These are phyloP conservation scores for Drosophila lini DNA, from an alignment of 1,140 invertebrate species.

Conservation along the genomic window DNA sequence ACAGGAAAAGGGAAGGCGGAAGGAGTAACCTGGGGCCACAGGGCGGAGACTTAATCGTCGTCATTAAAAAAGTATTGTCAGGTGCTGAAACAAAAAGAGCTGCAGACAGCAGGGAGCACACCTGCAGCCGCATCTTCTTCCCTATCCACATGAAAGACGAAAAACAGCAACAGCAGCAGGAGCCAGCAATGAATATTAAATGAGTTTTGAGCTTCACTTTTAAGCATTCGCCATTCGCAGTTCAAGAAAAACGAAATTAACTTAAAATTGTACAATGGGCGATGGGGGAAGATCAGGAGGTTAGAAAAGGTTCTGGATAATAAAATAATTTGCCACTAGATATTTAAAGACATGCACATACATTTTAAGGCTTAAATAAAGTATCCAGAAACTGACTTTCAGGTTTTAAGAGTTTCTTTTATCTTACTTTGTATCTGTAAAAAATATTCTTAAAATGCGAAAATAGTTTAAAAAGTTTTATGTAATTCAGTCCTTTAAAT, in stretches of 20 bases:
- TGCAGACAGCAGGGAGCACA: conserved; percentile 21
- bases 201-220: conserved; percentile 60
- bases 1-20: conserved; percentile 1
- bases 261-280: conserved; percentile 15
- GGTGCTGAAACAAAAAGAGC: conserved; percentile 69
- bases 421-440: no score
- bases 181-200: conserved; percentile 67
- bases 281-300: not conserved
- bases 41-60: conserved; percentile 63
- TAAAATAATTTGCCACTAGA: no score
- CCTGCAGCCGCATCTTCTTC: conserved; percentile 41
- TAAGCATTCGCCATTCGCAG: conserved; percentile 39
- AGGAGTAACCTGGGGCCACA: conserved; percentile 1
- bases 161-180: conserved; percentile 39
- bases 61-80: conserved; percentile 81
- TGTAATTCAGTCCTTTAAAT: no score
- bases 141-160: not conserved
- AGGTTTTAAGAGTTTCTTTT: no score
- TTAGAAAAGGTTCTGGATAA: not conserved
- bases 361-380: no score
- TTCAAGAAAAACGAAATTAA: conserved; percentile 58
- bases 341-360: no score
- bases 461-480: no score
- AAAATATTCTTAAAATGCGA: no score
- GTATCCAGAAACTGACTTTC: no score